Evolutionary conservation across 1,140 invertebrate species (phyloP), one percentile per base, ranked within the genome.

Genomic region (Arion vulgaris): DNA sequence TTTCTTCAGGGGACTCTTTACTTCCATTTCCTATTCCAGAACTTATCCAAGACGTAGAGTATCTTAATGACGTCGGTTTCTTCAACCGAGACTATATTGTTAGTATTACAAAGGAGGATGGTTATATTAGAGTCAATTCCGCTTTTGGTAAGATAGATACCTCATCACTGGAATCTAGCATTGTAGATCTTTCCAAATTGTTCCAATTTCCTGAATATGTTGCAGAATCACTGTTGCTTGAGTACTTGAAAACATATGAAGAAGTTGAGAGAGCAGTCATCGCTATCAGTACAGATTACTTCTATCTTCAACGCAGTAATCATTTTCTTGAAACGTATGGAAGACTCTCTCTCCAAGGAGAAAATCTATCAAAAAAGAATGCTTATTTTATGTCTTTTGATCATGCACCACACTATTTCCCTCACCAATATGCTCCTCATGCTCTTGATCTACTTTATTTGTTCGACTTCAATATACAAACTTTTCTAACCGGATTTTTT

Each of bases 51-150:
- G 62, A 66, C n/a, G n/a, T 7, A 34, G 62, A 66, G 28, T 66
- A 66, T 66, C 62, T 66, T 2, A 13, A 66, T 34, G 11, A 28
- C 0, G 62, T 32, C 0, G 62, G 62, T 2, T 66, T 66, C 62
- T 66, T 66, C 28, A 66, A 32, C n/a, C 28, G 62, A 66, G 62
- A 66, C 32, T 66, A 66, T 66, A 66, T 66, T 66, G 28, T 66
- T 28, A 66, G 62, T 34, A 32, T 66, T 34, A 66, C 62, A 66
- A 32, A 32, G 17, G 2, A 66, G 7, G 62, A 66, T 34, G 62
- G 62, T 7, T 32, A 32, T 34, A 32, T 66, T 66, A n/a, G n/a
- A 32, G 17, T 66, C n/a, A 66, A 66, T 32, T 66, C 62, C 28
- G n/a, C 7, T 11, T 66, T 66, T 66, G n/a, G 28, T 9, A 32